Percentiles rank a stretch among this genome's conserved stretches.
Conservation (phyloP, 64 coral and sea anemone species). For the Actinia tenebrosa region DNA sequence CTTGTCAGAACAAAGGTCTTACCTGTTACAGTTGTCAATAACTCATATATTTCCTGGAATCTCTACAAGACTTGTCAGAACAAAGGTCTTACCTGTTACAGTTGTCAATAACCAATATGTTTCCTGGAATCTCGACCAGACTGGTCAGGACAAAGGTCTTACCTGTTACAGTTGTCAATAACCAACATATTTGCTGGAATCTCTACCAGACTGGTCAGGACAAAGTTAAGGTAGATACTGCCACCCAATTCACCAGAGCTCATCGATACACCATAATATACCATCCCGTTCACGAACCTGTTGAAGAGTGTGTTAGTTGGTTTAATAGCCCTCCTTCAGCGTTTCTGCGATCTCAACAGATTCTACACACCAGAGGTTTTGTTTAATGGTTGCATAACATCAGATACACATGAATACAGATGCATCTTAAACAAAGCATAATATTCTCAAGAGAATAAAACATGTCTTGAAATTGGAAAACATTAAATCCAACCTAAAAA, state of each 20-base stretch:
- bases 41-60: conserved; percentile 42
- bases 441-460: no score
- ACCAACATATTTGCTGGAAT: conserved; percentile 45
- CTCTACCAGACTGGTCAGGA: conserved; percentile 51
- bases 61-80: conserved; percentile 44
- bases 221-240: conserved; percentile 65
- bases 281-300: conserved; percentile 56
- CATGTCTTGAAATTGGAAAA: no score
- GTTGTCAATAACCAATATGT: conserved; percentile 28
- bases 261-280: conserved; percentile 45
- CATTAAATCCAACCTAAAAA: no score
- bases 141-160: conserved; percentile 13
- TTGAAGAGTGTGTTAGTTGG: not conserved
- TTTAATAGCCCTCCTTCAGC: not conserved
- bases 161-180: conserved; percentile 56
- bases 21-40: conserved; percentile 56
- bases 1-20: conserved; percentile 14
- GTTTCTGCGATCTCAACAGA: no score
- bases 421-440: no score
- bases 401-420: no score
- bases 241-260: conserved; percentile 62
- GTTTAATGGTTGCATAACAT: no score
- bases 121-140: conserved; percentile 54
- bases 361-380: no score
- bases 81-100: conserved; percentile 37